A percentile compares a stretch with the other conserved stretches of the same genome.
Conservation (phyloP, 2,888 invertebrate species). For the Neoscelio sp. region DNA sequence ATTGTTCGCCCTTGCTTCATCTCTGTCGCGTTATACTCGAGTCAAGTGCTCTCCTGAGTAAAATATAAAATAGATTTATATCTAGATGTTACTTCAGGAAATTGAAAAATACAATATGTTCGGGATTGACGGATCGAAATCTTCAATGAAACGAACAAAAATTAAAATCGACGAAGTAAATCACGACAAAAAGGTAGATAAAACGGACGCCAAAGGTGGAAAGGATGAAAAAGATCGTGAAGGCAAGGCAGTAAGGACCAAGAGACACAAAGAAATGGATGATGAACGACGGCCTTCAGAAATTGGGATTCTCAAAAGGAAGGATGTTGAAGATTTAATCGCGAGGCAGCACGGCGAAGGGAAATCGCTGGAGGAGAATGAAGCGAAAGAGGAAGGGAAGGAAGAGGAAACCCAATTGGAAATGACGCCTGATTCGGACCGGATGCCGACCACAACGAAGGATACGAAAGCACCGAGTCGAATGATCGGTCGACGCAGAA, state of each 20-base stretch:
- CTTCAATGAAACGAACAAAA: slow-evolving; percentile 37
- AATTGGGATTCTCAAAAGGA: slow-evolving; percentile 69
- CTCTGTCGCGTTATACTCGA: background rate
- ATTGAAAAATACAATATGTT: slow-evolving; percentile 74
- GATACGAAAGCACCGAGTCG: slow-evolving; percentile 32
- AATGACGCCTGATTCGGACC: slow-evolving; percentile 28
- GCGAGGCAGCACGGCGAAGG: slow-evolving; percentile 16
- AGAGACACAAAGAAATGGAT: slow-evolving; percentile 57
- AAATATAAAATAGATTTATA: slow-evolving; percentile 59
- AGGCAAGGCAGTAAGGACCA: slow-evolving; percentile 47
- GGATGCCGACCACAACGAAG: slow-evolving; percentile 20
- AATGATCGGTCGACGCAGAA: slow-evolving; percentile 15
- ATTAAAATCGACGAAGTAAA: slow-evolving; percentile 59
- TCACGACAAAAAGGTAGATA: slow-evolving; percentile 34
- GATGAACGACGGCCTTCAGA: slow-evolving; percentile 60
- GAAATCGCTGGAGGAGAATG: slow-evolving; percentile 31
- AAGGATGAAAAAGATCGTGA: slow-evolving; percentile 38
- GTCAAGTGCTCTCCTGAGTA: slow-evolving; percentile 37
- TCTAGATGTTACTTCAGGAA: slow-evolving; percentile 71
- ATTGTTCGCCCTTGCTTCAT: slow-evolving; percentile 25
- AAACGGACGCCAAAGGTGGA: slow-evolving; percentile 55
- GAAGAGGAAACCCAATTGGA: slow-evolving; percentile 42
- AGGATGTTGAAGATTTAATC: slow-evolving; percentile 44
- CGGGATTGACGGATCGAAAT: too few relatives aligned
- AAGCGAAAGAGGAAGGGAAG: slow-evolving; percentile 31